phyloP scores from a whole-genome alignment of 1,140 invertebrate genomes.

The Heterodera carotae region DNA sequence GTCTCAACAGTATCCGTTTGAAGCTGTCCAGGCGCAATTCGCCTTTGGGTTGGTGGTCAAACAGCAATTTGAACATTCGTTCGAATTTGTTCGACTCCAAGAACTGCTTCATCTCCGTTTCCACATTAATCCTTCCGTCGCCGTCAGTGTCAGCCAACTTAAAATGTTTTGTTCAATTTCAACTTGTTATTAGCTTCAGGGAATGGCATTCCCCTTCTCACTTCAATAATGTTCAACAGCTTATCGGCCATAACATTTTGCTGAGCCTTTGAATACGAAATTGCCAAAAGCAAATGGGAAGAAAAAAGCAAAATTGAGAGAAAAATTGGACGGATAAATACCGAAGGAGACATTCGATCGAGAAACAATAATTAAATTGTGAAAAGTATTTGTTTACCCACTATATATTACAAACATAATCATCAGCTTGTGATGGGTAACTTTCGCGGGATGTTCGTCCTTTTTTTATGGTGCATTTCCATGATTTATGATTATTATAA shows the following conservation, averaged over 20 bases:
- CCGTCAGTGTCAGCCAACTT: background rate
- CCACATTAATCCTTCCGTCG: background rate
- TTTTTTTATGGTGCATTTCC: too few relatives aligned
- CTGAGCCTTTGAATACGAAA: background rate
- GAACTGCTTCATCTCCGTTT: background rate
- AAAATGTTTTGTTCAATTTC: background rate
- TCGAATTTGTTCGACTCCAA: background rate
- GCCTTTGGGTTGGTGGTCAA: background rate
- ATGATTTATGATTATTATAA: too few relatives aligned
- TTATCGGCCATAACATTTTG: background rate
- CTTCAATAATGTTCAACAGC: background rate
- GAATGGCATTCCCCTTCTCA: background rate
- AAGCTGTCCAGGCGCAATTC: background rate
- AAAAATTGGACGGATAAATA: background rate
- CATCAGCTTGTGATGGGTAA: too few relatives aligned
- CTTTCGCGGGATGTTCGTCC: too few relatives aligned
- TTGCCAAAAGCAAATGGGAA: background rate
- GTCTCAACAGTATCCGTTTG: background rate
- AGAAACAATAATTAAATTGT: too few relatives aligned
- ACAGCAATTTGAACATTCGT: background rate
- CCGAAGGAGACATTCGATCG: too few relatives aligned
- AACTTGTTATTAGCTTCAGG: too few relatives aligned
- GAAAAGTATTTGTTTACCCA: too few relatives aligned
- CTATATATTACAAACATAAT: too few relatives aligned
- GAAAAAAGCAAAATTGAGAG: background rate